Base-by-base conservation (phyloP, 2,797 vertebrate genomes). In the Enteromius viviparus region DNA sequence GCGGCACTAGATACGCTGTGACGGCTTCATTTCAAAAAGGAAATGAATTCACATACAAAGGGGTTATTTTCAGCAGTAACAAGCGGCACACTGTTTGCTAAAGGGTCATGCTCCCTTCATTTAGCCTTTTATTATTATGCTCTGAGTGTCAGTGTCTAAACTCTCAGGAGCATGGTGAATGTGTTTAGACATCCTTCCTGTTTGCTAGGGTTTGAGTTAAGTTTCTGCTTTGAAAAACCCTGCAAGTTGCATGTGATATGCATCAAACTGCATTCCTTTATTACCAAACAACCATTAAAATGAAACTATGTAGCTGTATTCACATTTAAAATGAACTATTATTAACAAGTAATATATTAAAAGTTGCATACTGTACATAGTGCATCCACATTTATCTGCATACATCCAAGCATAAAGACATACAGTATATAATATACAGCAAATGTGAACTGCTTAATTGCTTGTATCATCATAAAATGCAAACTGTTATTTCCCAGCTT, bases 1-100 rank as follows among this genome's bases (percentile, higher is more conserved):
- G 21, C 40, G 2, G n/a, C 51, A 49, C 62, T 45, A 40, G 21
- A 49, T 69, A 37, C 21, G 1, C 49, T 26, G 32, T 37, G 34
- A 72, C 45, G 68, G 45, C 34, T 76, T 53, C 58, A 34, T 72
- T 80, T 75, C 34, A 74, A 79, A 79, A 55, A 66, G 14, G 26
- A 64, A 62, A 55, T 64, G 1, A 62, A 77, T 82, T 72, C 29
- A 19, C 12, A 72, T 23, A 29, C 65, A 69, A 58, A 70, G 34
- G 40, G 19, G 4, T 58, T 15, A 21, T 69, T 80, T 69, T 29
- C 11, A 11, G 32, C 65, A 9, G 37, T 47, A 47, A n/a, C 37
- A 47, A 69, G 9, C 51, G 19, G 45, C 10, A 21, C 8, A 0
- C 21, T 58, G 34, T 55, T 80, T 70, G 55, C 17, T 47, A 71